Evolutionary conservation across 1,140 invertebrate genomes (phyloP), one percentile per base, ranked within the genome.

Genomic region (Drosophila auraria): DNA sequence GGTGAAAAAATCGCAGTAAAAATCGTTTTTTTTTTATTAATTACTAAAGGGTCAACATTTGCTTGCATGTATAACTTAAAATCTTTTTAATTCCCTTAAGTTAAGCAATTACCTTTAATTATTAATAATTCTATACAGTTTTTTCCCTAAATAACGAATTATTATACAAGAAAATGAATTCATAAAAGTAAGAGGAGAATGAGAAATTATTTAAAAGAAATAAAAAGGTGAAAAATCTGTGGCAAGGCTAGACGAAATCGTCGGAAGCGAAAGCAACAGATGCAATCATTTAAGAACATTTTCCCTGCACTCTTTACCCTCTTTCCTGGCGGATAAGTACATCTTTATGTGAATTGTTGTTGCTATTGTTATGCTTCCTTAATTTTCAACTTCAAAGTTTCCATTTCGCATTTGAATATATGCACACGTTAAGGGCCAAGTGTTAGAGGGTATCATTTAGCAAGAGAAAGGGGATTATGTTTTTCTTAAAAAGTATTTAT

Each of bases 331-430:
- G 33, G 9, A 36, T 20, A 61, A 44, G 33, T 38, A 64, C 61
- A 20, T 47, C 23, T 70, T 57, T 9, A 71, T 45, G 47, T 56
- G 5, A 38, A 54, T 72, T 72, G 33, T 71, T 68, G 50, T 30
- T 53, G 60, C 59, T 44, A 33, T 64, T 54, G 25, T 72, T 72
- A 25, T 58, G 66, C 20, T 50, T 59, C 45, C 66, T 44, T 71
- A 72, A 71, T 71, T 70, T 70, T 50, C 36, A 59, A 42, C 70
- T 50, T 51, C 65, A 71, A 73, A 73, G 66, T 71, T 73, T 71
- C 44, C 66, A 59, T 50, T 59, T 71, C 15, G 12, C 30, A 68
- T 68, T 72, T 58, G 49, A 56, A 56, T 70, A 47, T 50, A 58
- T 33, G 69, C 69, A 58, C 63, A 53, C 38, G 44, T 54, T 36